A percentile compares a stretch with the other conserved stretches of the same genome.
phyloP scores from a whole-genome alignment of 2,113 vertebrate species.

The Catharus fuscescens region DNA sequence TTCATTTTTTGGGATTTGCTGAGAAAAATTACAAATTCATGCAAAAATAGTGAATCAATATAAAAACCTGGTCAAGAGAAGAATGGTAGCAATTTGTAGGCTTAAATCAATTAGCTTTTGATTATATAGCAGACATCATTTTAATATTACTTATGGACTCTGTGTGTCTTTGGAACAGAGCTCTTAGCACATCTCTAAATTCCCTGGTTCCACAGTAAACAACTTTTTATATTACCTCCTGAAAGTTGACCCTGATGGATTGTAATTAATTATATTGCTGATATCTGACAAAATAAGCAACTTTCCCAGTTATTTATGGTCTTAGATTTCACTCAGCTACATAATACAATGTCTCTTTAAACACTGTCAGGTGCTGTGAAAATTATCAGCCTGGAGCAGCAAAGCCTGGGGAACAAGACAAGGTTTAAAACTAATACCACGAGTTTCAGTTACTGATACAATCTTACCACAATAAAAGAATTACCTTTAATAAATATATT shows the following conservation, averaged over 20 bases:
- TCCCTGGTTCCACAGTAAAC: neutral
- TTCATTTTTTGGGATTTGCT: neutral
- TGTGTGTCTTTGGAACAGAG: neutral
- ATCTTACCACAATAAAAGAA: constrained; percentile 74
- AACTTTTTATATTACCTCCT: neutral
- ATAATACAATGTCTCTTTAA: constrained; percentile 39
- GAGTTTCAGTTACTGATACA: constrained; percentile 57
- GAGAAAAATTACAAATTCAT: neutral
- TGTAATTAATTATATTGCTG: constrained; percentile 55
- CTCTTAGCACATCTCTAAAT: neutral
- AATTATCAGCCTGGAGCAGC: constrained; percentile 42
- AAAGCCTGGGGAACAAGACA: neutral
- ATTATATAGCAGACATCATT: neutral
- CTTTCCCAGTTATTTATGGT: constrained; percentile 58
- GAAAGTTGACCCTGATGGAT: neutral
- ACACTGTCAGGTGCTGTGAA: constrained; percentile 57
- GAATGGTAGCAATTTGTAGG: neutral
- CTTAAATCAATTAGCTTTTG: neutral
- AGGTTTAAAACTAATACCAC: constrained; percentile 32
- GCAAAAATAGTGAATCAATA: neutral
- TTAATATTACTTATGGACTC: neutral
- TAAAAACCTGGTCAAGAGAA: neutral
- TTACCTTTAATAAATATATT: constrained; percentile 68
- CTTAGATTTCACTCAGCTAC: constrained; percentile 51
- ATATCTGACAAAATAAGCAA: constrained; percentile 55